Evolutionary conservation across 30 jellyfish, hydroid and myxozoan species (phyloP).

Genomic region (Aurelia coerulea): DNA sequence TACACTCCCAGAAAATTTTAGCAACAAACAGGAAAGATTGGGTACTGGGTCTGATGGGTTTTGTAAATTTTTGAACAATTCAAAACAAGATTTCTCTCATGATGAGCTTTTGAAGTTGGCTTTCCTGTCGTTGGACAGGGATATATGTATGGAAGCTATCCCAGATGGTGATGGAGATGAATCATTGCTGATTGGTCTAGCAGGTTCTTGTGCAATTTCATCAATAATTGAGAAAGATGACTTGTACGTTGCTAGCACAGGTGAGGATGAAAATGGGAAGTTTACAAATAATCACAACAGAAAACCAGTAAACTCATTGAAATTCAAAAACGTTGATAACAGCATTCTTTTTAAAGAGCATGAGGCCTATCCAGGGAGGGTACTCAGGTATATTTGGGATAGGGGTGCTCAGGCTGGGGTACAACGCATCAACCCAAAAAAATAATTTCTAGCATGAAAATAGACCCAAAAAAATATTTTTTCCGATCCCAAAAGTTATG

Average conservation of each 20-base stretch:
- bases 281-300: too few relatives aligned
- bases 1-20: conserved; percentile 56
- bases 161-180: conserved; percentile 90
- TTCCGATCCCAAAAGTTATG: too few relatives aligned
- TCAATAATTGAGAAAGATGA: conserved; percentile 82
- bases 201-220: conserved; percentile 97
- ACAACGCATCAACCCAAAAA: too few relatives aligned
- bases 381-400: too few relatives aligned
- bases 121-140: conserved; percentile 79
- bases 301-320: too few relatives aligned
- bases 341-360: too few relatives aligned
- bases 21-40: conserved; percentile 69
- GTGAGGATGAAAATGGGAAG: conserved; percentile 11
- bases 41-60: conserved; percentile 70
- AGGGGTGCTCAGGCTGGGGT: too few relatives aligned
- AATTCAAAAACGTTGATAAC: too few relatives aligned
- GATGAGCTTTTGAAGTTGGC: conserved; percentile 66
- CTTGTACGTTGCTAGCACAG: conserved; percentile 92
- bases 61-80: conserved; percentile 11
- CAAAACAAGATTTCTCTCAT: not conserved
- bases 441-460: too few relatives aligned
- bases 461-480: too few relatives aligned
- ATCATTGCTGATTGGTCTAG: conserved; percentile 85
- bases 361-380: too few relatives aligned
- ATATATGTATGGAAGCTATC: conserved; percentile 88